These are phyloP conservation scores for Notoglanidium macrostoma DNA, from an alignment of 2,797 vertebrate genomes.

Conservation along the genomic window DNA sequence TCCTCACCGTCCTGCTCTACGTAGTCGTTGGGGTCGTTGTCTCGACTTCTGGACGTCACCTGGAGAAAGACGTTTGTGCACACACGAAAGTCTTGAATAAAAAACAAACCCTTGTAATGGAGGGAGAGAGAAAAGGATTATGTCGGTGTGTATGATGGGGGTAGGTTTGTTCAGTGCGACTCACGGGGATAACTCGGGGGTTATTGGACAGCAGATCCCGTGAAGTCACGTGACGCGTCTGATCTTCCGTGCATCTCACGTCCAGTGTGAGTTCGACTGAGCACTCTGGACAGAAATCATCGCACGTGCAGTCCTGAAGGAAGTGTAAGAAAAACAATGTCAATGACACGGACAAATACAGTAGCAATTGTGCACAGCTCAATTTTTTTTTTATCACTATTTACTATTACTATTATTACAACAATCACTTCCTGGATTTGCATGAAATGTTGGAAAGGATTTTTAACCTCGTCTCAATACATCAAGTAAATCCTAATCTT, in stretches of 20 bases:
- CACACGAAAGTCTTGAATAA: background rate
- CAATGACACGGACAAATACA: background rate
- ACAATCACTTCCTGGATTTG: background rate
- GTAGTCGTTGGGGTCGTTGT: constrained; percentile 96
- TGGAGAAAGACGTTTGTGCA: constrained; percentile 57
- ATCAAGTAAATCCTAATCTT: background rate
- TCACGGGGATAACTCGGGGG: constrained; percentile 91
- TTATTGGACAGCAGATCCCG: constrained; percentile 95
- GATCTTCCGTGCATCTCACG: constrained; percentile 93
- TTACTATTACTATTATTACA: too few species aligned
- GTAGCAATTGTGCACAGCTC: background rate
- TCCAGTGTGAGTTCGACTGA: constrained; percentile 95
- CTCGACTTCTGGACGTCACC: constrained; percentile 96
- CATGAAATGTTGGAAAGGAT: background rate
- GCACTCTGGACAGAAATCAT: constrained; percentile 96
- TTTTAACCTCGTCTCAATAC: background rate
- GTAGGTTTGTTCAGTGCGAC: constrained; percentile 45
- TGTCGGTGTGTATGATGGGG: background rate
- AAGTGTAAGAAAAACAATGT: background rate
- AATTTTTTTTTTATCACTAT: background rate
- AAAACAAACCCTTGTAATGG: background rate
- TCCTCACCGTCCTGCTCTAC: constrained; percentile 92
- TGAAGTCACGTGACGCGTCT: constrained; percentile 94
- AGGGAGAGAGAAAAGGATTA: background rate
- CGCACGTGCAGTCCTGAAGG: constrained; percentile 91